A percentile compares a stretch with the other conserved stretches of the same genome.
These are phyloP conservation scores for Torymus texanus DNA, from an alignment of 2,888 invertebrate species.

Conservation along the genomic window DNA sequence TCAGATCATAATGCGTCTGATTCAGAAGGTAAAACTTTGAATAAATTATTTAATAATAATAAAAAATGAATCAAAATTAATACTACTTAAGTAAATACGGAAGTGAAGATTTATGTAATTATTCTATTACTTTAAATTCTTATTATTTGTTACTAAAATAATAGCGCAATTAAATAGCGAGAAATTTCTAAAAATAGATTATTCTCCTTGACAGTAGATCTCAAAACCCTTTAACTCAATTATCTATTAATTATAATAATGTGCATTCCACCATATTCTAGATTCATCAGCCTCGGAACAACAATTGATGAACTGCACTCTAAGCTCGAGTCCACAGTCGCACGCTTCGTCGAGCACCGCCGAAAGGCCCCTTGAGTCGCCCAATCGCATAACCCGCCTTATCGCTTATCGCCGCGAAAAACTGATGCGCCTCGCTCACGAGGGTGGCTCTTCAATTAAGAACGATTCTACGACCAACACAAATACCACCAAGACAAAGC, in stretches of 20 bases:
- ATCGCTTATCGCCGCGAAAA: constrained; percentile 85
- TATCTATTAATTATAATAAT: background rate
- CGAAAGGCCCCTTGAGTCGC: constrained; percentile 75
- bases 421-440: constrained; percentile 77
- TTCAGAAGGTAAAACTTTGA: constrained; percentile 66
- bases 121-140: too few species aligned
- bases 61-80: too few species aligned
- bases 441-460: constrained; percentile 59
- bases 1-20: constrained; percentile 74
- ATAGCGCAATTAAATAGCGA: too few species aligned
- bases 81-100: too few species aligned
- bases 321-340: constrained; percentile 63
- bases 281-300: constrained; percentile 66
- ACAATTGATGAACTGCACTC: constrained; percentile 65
- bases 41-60: too few species aligned
- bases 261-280: constrained; percentile 39
- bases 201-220: too few species aligned
- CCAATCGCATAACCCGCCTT: constrained; percentile 84
- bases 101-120: too few species aligned
- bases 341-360: constrained; percentile 58
- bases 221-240: background rate
- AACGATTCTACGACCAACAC: constrained; percentile 43
- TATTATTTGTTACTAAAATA: too few species aligned
- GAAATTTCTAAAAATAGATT: too few species aligned
- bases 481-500: background rate